Conservation (phyloP, 2,888 invertebrate genomes). For the Thysanoteuthis rhombus region DNA sequence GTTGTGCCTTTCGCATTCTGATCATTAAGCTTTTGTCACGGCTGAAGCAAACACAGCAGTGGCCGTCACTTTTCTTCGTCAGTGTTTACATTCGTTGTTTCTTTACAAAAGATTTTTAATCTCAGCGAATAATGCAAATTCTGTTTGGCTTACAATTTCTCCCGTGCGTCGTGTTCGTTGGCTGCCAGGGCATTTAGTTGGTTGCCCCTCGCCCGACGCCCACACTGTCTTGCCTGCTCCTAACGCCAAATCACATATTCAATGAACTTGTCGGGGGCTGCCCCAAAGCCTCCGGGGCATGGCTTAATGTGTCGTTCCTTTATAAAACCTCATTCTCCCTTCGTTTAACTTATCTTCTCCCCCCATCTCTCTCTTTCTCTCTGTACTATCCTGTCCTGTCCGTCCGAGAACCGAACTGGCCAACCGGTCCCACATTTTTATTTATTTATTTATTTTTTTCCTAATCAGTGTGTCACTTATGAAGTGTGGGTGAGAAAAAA, state of each 20-base stretch:
- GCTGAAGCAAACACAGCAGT: background rate
- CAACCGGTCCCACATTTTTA: background rate
- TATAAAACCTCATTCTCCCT: background rate
- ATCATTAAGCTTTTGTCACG: background rate
- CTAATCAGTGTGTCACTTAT: background rate
- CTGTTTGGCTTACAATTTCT: background rate
- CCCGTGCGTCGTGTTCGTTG: background rate
- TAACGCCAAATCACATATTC: background rate
- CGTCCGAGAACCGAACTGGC: background rate
- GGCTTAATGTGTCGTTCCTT: background rate
- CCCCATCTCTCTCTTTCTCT: background rate
- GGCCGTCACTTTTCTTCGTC: background rate
- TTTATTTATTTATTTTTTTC: background rate
- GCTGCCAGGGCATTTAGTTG: background rate
- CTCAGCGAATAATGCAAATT: background rate
- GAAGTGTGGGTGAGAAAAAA: background rate
- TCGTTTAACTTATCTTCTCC: background rate
- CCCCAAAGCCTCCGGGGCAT: background rate
- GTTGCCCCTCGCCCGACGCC: background rate
- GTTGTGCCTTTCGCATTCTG: background rate
- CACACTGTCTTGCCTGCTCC: background rate
- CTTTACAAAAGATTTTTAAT: background rate
- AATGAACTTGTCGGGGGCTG: background rate
- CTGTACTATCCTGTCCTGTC: too few species aligned
- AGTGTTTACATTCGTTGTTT: background rate